Evolutionary conservation across 37 sponge, comb jelly and placozoan species (phyloP).

Genomic region (Ephydatia muelleri): DNA sequence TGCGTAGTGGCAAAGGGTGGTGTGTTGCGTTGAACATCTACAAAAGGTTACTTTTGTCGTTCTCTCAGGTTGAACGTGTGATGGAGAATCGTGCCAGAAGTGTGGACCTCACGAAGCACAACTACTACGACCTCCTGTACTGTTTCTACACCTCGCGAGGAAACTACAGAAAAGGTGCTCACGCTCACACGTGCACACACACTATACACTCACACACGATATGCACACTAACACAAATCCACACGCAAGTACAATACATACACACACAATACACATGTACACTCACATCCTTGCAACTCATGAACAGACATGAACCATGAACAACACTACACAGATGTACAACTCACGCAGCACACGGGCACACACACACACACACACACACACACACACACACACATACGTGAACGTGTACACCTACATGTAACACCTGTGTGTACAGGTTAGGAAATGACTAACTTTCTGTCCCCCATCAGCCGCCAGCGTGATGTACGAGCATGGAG

Average conservation of each 20-base stretch:
- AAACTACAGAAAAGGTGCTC: constrained; percentile 61
- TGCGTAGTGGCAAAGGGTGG: background rate
- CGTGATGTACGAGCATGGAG: constrained; percentile 57
- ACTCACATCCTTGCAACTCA: background rate
- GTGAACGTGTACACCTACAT: background rate
- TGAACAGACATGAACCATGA: too few relatives aligned
- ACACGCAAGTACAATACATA: background rate
- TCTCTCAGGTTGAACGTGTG: constrained; percentile 42
- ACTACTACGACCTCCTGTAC: constrained; percentile 76
- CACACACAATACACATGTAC: background rate
- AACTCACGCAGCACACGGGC: too few relatives aligned
- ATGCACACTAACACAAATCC: background rate
- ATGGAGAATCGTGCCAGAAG: constrained; percentile 62
- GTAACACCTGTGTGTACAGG: background rate
- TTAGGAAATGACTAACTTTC: background rate
- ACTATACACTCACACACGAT: background rate
- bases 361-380: too few relatives aligned
- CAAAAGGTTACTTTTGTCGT: background rate
- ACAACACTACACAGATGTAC: too few relatives aligned
- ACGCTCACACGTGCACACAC: background rate
- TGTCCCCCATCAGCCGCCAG: constrained; percentile 43
- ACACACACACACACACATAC: too few relatives aligned
- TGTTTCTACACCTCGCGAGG: constrained; percentile 55
- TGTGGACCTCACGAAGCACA: constrained; percentile 46
- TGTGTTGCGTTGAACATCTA: background rate